Base-by-base conservation (phyloP, 2,113 vertebrate genomes). In the Crocuta crocuta region DNA sequence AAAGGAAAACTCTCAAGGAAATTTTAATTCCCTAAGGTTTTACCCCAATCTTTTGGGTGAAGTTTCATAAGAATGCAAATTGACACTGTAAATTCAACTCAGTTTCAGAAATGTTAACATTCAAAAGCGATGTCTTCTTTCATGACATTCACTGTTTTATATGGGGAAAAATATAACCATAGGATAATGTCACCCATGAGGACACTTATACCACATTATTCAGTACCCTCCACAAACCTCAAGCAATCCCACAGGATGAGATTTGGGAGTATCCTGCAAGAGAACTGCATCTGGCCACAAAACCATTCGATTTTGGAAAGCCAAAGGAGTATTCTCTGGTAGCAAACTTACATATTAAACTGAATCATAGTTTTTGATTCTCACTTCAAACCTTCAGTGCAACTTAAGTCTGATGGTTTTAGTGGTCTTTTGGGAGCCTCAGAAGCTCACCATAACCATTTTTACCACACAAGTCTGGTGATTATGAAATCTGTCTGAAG, bases 401-500 rank as follows among this genome's bases (percentile, higher is more conserved):
- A 78, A 15, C 9, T 81, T 68, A 89, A 76, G 61, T 45, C 2
- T 11, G 70, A 65, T 63, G 80, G 43, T 48, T 73, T 86, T 74
- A 91, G 63, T 39, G n/a, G 89, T 66, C 81, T 97, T 78, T 26
- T 0, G 15, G 63, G 73, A 97, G 39, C 24, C 65, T 48, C 39
- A 80, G 50, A 89, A 87, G 58, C 53, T 95, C 35, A 71, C n/a
- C 45, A 55, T 19, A 82, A 74, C 21, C 35, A 71, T 73, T 65
- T 94, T 71, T 43, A 45, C 73, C 43, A 71, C 31, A 39, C 28
- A 90, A 58, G 33, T 39, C 87, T 28, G 12, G 24, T 58, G 35
- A 92, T 90, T 89, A 90, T 82, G 92, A 97, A 95, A 95, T 84
- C 68, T 58, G 8, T 87, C 94, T 82, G 31, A 93, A 82, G 80